Percentiles rank a stretch among this genome's conserved stretches.
phyloP scores from a whole-genome alignment of 2,113 vertebrate species.

The Cyphomyrus plagiostoma region DNA sequence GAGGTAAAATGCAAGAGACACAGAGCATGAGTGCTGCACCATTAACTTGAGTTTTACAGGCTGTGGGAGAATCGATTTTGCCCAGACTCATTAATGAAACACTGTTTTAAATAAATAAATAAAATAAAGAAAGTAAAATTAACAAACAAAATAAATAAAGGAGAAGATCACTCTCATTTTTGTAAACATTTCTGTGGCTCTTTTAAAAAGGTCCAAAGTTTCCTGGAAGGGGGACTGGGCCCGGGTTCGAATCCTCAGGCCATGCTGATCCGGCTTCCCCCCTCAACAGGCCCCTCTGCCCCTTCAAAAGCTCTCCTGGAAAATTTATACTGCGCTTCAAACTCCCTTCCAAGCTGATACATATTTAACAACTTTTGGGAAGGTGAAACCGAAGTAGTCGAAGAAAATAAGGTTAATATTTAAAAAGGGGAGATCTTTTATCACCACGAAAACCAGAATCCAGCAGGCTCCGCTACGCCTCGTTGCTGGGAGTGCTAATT shows the following conservation, averaged over 20 bases:
- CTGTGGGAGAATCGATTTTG: constrained; percentile 36
- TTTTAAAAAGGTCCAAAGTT: neutral
- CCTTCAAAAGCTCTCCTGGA: constrained; percentile 17
- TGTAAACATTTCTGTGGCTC: neutral
- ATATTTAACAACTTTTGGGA: constrained; percentile 23
- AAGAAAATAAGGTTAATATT: constrained; percentile 23
- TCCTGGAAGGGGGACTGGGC: neutral
- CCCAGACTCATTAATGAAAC: constrained; percentile 29
- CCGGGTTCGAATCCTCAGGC: neutral
- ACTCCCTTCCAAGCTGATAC: neutral
- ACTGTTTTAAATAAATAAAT: no score
- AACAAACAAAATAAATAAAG: neutral
- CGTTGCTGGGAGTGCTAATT: constrained; percentile 1
- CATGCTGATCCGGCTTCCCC: neutral
- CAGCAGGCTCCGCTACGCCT: neutral
- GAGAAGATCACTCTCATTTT: neutral
- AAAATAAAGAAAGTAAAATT: neutral
- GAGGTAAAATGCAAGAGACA: constrained; percentile 13
- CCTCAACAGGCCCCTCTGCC: neutral
- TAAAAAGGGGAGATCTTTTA: constrained; percentile 4
- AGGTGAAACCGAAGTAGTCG: neutral
- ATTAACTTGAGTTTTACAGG: constrained; percentile 43
- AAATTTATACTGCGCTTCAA: constrained; percentile 2
- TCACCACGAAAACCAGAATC: neutral
- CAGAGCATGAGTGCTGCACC: constrained; percentile 31